Percentiles rank a stretch among this genome's conserved stretches.
phyloP scores from a whole-genome alignment of 2,113 vertebrate genomes.

The Thryonomys swinderianus region DNA sequence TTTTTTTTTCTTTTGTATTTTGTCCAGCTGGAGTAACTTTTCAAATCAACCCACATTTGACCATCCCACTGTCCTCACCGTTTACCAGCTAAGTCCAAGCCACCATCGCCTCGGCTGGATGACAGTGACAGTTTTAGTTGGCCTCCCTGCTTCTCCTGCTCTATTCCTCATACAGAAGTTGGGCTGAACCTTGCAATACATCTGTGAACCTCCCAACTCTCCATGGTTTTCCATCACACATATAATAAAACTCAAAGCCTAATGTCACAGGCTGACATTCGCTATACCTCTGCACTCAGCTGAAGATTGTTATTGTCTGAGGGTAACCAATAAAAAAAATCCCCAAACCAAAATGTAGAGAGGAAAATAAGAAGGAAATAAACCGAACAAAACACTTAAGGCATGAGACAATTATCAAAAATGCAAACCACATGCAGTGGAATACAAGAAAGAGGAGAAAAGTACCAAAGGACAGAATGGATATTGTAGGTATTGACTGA shows the following conservation, averaged over 20 bases:
- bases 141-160: not conserved
- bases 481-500: not conserved
- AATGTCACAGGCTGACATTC: not conserved
- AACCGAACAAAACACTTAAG: not conserved
- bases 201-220: not conserved
- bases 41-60: not conserved
- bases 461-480: not conserved
- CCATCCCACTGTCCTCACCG: not conserved
- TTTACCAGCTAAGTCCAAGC: not conserved
- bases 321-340: not conserved
- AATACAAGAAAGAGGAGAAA: not conserved
- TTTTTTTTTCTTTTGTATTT: constrained; percentile 18
- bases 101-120: not conserved
- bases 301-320: not conserved
- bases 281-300: not conserved
- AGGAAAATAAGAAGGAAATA: not conserved
- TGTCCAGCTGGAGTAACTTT: not conserved
- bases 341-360: not conserved
- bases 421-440: not conserved
- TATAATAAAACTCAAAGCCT: not conserved
- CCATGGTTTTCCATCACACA: not conserved
- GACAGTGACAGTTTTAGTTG: not conserved
- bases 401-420: not conserved
- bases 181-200: not conserved
- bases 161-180: not conserved